Percentiles rank a stretch among this genome's conserved stretches.
phyloP scores from a whole-genome alignment of 2,888 invertebrate genomes.

The Brachypterus glaber region DNA sequence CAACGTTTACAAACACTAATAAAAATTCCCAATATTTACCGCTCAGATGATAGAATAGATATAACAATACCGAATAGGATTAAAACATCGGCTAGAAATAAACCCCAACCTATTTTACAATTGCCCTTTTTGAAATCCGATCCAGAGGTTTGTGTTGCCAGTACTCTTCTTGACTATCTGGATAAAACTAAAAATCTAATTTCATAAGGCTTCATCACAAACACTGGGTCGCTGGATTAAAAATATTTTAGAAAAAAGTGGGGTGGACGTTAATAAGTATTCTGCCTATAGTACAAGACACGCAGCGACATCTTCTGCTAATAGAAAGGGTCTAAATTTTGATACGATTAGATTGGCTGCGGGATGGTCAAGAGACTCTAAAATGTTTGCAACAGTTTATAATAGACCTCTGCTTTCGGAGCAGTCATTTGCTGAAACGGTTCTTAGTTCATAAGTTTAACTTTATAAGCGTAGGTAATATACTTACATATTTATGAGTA shows the following conservation, averaged over 20 bases:
- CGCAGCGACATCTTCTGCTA: slow-evolving; percentile 19
- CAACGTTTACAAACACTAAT: slow-evolving; percentile 3
- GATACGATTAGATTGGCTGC: slow-evolving; percentile 17
- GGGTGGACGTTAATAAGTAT: slow-evolving; percentile 1
- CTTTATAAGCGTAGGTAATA: no score
- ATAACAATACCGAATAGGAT: slow-evolving; percentile 13
- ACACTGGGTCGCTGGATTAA: slow-evolving; percentile 3
- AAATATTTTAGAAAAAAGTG: slow-evolving; percentile 1
- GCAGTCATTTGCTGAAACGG: slow-evolving; percentile 2
- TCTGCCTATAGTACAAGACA: slow-evolving; percentile 19
- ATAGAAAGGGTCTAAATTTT: slow-evolving; percentile 14
- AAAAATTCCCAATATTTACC: slow-evolving; percentile 7
- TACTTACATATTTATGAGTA: no score
- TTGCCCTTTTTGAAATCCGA: slow-evolving; percentile 11
- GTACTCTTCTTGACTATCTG: slow-evolving; percentile 7
- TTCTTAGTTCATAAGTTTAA: no score
- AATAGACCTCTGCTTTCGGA: slow-evolving; percentile 5
- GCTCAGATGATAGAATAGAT: slow-evolving; percentile 3
- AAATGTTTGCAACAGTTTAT: slow-evolving; percentile 17
- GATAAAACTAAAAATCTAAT: slow-evolving; percentile 4
- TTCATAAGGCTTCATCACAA: background rate
- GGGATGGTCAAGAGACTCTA: slow-evolving; percentile 19
- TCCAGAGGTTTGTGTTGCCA: slow-evolving; percentile 13
- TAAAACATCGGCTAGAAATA: slow-evolving; percentile 13
- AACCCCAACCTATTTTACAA: slow-evolving; percentile 7